Conservation (phyloP, 2,888 invertebrate genomes). For the Oligia strigilis region DNA sequence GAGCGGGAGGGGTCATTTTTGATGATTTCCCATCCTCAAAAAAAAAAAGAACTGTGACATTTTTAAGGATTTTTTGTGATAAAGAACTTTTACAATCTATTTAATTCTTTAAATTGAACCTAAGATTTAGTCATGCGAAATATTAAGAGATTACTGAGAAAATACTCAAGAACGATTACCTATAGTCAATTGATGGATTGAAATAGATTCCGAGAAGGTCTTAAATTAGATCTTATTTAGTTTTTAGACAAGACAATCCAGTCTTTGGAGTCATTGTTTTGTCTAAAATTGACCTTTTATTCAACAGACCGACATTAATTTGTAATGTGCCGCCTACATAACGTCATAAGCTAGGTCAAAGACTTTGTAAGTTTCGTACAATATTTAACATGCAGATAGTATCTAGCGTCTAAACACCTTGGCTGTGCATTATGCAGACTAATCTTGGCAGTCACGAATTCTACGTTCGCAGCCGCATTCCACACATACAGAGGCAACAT, state of each 20-base stretch:
- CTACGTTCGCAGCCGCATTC: constrained; percentile 76
- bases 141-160: background rate
- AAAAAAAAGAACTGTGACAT: background rate
- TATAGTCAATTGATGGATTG: background rate
- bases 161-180: background rate
- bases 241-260: constrained; percentile 7
- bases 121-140: background rate
- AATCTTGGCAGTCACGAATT: constrained; percentile 74
- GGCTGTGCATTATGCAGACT: constrained; percentile 72
- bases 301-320: constrained; percentile 25
- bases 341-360: constrained; percentile 40
- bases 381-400: constrained; percentile 61
- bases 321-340: constrained; percentile 18
- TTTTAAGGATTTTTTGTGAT: constrained; percentile 6
- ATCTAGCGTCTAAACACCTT: constrained; percentile 58
- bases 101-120: background rate
- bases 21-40: too few relatives aligned
- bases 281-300: constrained; percentile 34
- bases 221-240: constrained; percentile 5
- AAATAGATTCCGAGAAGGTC: constrained; percentile 10
- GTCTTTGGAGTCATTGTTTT: constrained; percentile 11
- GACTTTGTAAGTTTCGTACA: constrained; percentile 26
- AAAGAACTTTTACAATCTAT: background rate
- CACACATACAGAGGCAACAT: constrained; percentile 55
- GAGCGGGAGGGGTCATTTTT: too few relatives aligned